Evolutionary conservation across 64 coral and sea anemone genomes (phyloP), one percentile per base, ranked within the genome.

Genomic region (Acropora yongei): DNA sequence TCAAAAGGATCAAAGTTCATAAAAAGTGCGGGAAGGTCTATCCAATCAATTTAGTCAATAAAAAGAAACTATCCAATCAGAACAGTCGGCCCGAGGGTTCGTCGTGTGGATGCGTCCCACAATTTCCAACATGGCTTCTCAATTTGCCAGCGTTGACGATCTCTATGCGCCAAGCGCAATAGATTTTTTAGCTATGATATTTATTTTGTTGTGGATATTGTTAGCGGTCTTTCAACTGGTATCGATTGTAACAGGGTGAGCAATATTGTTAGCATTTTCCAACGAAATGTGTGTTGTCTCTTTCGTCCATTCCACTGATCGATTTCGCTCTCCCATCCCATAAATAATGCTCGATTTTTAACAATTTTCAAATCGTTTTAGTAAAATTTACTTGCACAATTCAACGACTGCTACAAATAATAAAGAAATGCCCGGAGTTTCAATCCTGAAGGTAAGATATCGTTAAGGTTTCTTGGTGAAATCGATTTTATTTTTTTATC

Each of bases 401-500:
- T 97, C 76, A 61, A 84, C 77, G 58, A 75, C 92, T 46, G 76
- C 63, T 97, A 57, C 58, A 45, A 97, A 87, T 68, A 89, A 97
- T 57, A 93, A 97, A 86, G 95, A 97, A 44, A 68, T 97, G 45
- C 95, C 95, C 3, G 95, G 92, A 78, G 95, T 97, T 39, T 97
- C 95, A 57, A 94, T 97, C 57, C 67, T 97, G 72, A 97, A 97
- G 92, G 95, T 97, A 88, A 75, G 74, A 74, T 18, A 78, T 17
- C 42, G 49, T 71, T 55, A 18, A 20, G 18, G 7, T 39, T 74
- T 17, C 50, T 18, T 87, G 6, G 11, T 49, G 3, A 47, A 46
- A 68, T 47, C 83, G 63, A 68, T 5, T 48, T 57, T 8, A 51
- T 48, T 55, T 55, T 30, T 30, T 30, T 30, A 30, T 30, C 30